Evolutionary conservation across 2,888 invertebrate genomes (phyloP).

Genomic region (Thecophora atra): DNA sequence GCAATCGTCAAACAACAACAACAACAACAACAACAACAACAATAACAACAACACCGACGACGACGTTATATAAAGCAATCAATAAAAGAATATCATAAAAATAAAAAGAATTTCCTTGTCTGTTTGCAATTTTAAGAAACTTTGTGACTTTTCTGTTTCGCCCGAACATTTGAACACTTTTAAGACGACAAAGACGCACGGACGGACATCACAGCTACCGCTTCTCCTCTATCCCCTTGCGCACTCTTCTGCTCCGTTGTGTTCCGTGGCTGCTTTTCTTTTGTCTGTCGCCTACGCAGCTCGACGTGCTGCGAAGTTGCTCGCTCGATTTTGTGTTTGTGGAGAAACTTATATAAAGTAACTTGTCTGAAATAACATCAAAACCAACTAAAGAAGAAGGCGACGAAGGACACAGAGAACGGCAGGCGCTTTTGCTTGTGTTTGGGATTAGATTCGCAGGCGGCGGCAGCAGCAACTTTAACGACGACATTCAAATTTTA

Average conservation of each 20-base stretch:
- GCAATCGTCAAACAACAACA: too few relatives aligned
- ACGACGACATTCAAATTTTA: too few relatives aligned
- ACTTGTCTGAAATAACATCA: too few relatives aligned
- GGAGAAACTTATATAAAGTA: too few relatives aligned
- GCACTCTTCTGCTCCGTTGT: too few relatives aligned
- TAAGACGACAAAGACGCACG: too few relatives aligned
- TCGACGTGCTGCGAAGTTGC: not conserved
- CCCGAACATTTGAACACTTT: too few relatives aligned
- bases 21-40: too few relatives aligned
- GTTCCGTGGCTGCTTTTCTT: slow-evolving; percentile 22
- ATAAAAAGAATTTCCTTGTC: not conserved
- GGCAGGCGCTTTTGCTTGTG: not conserved
- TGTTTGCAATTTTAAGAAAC: too few relatives aligned
- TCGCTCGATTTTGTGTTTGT: not conserved
- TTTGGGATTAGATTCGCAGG: not conserved
- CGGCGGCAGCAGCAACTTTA: not conserved
- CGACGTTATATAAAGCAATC: not conserved
- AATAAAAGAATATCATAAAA: not conserved
- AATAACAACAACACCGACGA: not conserved
- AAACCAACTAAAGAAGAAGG: slow-evolving; percentile 2
- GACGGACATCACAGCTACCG: too few relatives aligned
- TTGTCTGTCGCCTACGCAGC: not conserved
- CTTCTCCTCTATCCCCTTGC: too few relatives aligned
- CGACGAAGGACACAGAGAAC: not conserved
- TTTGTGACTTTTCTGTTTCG: not conserved